Base-by-base conservation (phyloP, 2,113 vertebrate species). In the Oxyura jamaicensis region DNA sequence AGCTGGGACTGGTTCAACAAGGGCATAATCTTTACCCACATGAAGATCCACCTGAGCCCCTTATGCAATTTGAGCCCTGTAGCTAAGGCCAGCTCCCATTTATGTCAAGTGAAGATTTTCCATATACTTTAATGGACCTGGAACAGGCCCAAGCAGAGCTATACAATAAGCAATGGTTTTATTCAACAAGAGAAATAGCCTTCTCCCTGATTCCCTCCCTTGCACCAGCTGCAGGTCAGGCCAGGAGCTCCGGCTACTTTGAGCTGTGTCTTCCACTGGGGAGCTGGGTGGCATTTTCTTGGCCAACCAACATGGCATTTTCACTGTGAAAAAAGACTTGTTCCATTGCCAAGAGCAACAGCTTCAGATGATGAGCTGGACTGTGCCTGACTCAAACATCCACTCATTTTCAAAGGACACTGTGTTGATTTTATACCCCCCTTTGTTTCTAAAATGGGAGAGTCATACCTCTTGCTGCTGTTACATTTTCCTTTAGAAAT, bases 71-170 rank as follows among this genome's bases (percentile, higher is more conserved):
- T 82, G 76, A 84, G 86, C 73, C 39, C 77, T 81, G 59, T 75
- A 55, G 67, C 7, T 35, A 29, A 50, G 81, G 41, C 63, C 80
- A 84, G 35, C 35, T 88, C 62, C 76, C 8, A 8, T 88, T 95
- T 91, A 8, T 81, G 73, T 83, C 85, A 91, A 90, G 52, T 13
- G 60, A 93, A 92, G 77, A 62, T 93, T 93, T 94, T 95, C 86
- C 86, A 25, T 89, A 88, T 91, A 18, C 69, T 79, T 90, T 75
- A 92, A 86, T 44, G 42, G 39, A 56, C 50, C 41, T 94, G 88
- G 90, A 93, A 53, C 1, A 5, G 36, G 21, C 66, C 35, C 76
- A 93, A 41, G 23, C 29, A 68, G 73, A 92, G 48, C 69, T 75
- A 48, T 77, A 35, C 73, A 63, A 83, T 52, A 87, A 86, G 86